Evolutionary conservation across 2,888 invertebrate species (phyloP).

Genomic region (Drosophila longiperda): DNA sequence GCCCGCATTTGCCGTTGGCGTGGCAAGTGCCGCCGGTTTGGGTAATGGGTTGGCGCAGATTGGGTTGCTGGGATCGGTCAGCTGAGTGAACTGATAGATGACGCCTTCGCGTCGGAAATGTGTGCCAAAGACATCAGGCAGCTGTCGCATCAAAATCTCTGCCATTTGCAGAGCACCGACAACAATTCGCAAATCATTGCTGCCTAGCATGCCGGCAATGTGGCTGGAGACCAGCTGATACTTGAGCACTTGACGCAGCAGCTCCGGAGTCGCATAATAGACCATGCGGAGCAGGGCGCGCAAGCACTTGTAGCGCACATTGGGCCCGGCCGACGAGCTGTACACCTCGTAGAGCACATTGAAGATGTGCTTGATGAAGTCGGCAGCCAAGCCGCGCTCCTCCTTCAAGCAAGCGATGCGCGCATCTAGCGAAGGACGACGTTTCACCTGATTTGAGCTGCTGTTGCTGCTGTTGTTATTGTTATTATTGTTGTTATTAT

Average conservation of each 20-base stretch:
- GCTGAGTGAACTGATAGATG: slow-evolving; percentile 92
- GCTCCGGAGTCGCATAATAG: slow-evolving; percentile 95
- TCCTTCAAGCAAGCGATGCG: slow-evolving; percentile 89
- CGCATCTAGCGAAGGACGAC: slow-evolving; percentile 86
- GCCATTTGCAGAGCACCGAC: slow-evolving; percentile 99
- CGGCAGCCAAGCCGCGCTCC: slow-evolving; percentile 89
- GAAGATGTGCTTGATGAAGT: slow-evolving; percentile 92
- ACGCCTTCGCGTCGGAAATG: slow-evolving; percentile 99
- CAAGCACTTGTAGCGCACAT: slow-evolving; percentile 98
- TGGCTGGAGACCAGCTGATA: slow-evolving; percentile 95
- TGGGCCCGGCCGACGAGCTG: slow-evolving; percentile 98
- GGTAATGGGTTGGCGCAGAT: slow-evolving; percentile 87
- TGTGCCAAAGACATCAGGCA: slow-evolving; percentile 97
- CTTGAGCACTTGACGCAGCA: slow-evolving; percentile 91
- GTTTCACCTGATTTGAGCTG: slow-evolving; percentile 55
- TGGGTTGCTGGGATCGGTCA: slow-evolving; percentile 89
- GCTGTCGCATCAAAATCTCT: slow-evolving; percentile 97
- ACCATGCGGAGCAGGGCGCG: slow-evolving; percentile 98
- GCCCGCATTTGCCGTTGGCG: slow-evolving; percentile 66
- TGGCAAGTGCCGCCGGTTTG: slow-evolving; percentile 84
- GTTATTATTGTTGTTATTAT: slow-evolving; percentile 40
- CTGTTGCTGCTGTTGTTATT: slow-evolving; percentile 12
- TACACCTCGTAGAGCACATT: slow-evolving; percentile 99
- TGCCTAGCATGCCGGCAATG: slow-evolving; percentile 99
- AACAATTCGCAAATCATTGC: slow-evolving; percentile 97